Evolutionary conservation across 1,140 invertebrate genomes (phyloP).

Genomic region (Lamellibrachia luymesi): DNA sequence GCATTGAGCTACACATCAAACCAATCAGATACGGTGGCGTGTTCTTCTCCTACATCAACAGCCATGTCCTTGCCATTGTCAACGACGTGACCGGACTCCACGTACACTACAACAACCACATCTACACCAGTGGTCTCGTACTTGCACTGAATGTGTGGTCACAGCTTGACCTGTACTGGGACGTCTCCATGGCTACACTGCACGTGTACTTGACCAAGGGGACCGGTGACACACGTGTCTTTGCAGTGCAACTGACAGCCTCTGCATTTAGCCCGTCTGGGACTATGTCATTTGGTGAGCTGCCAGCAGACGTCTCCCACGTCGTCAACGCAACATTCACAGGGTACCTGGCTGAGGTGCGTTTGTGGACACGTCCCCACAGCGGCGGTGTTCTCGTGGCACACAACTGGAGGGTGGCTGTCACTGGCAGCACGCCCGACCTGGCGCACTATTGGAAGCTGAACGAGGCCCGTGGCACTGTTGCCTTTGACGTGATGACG

Average conservation of each 20-base stretch:
- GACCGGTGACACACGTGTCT: constrained; percentile 27
- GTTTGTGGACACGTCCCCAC: constrained; percentile 36
- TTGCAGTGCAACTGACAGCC: constrained; percentile 25
- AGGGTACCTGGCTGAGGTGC: constrained; percentile 36
- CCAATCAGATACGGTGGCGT: constrained; percentile 27
- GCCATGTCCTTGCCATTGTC: constrained; percentile 24
- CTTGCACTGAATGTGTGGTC: constrained; percentile 32
- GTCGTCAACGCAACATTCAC: constrained; percentile 24
- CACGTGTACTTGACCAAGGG: constrained; percentile 30
- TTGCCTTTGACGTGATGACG: constrained; percentile 28
- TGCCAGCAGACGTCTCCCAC: constrained; percentile 20
- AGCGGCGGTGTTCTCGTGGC: constrained; percentile 31
- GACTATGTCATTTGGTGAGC: constrained; percentile 31
- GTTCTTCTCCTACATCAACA: constrained; percentile 29
- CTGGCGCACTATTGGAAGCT: constrained; percentile 33
- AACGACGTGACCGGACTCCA: constrained; percentile 28
- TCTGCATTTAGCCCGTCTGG: constrained; percentile 30
- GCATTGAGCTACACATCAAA: constrained; percentile 37
- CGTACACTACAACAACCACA: constrained; percentile 24
- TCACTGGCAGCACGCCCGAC: constrained; percentile 32
- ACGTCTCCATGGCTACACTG: constrained; percentile 19
- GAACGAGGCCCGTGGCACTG: constrained; percentile 31
- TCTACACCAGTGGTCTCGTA: constrained; percentile 25
- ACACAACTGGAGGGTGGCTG: constrained; percentile 27
- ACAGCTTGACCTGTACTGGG: constrained; percentile 33